These are phyloP conservation scores for Paramisgurnus dabryanus DNA, from an alignment of 2,113 vertebrate species.

Conservation along the genomic window DNA sequence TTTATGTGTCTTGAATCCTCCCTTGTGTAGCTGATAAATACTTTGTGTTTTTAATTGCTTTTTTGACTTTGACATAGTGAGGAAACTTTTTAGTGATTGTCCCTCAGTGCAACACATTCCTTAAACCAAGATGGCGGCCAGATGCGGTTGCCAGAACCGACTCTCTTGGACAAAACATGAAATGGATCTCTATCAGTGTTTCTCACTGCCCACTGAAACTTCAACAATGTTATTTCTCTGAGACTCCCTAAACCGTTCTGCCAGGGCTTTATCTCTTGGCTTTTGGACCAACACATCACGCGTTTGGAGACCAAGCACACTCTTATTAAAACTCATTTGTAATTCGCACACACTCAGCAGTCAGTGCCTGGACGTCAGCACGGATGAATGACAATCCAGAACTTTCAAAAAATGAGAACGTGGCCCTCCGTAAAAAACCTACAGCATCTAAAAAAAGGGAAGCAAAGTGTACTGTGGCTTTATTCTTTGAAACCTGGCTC, in stretches of 20 bases:
- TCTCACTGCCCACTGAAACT: conserved; percentile 44
- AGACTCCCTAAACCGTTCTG: conserved; percentile 13
- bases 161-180: conserved; percentile 19
- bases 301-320: conserved; percentile 68
- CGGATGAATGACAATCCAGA: conserved; percentile 35
- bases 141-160: conserved; percentile 18
- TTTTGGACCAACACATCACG: conserved; percentile 41
- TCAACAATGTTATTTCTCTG: conserved; percentile 36
- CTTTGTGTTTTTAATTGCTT: conserved; percentile 47
- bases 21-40: conserved; percentile 54
- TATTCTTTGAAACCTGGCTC: neutral
- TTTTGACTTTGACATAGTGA: conserved; percentile 44
- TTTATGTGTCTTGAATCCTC: conserved; percentile 54
- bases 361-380: conserved; percentile 30
- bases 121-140: conserved; percentile 57
- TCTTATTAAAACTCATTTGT: conserved; percentile 47
- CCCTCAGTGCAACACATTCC: conserved; percentile 73
- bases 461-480: conserved; percentile 57
- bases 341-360: conserved; percentile 44
- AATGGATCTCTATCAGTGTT: conserved; percentile 21
- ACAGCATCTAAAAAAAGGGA: conserved; percentile 46
- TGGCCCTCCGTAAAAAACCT: neutral
- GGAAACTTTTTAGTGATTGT: conserved; percentile 42
- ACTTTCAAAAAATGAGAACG: conserved; percentile 22
- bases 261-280: conserved; percentile 7